Conservation (phyloP, 2,113 vertebrate species). For the Psephotus haematonotus region DNA sequence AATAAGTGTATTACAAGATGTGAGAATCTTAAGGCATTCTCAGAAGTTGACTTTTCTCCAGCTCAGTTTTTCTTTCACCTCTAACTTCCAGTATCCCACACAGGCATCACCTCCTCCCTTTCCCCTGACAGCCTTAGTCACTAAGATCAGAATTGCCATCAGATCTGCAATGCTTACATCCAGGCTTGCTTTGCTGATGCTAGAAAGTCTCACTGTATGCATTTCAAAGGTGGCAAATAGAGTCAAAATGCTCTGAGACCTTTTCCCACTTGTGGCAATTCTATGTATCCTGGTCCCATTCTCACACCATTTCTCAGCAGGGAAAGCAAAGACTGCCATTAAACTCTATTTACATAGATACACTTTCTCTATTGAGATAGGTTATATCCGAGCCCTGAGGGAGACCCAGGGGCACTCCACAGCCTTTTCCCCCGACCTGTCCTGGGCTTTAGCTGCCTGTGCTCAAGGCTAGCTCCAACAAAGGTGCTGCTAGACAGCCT, state of each 20-base stretch:
- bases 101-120: not conserved
- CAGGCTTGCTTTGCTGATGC: not conserved
- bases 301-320: not conserved
- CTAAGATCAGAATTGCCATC: not conserved
- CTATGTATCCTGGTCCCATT: not conserved
- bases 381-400: not conserved
- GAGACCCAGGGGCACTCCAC: not conserved
- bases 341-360: not conserved
- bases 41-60: not conserved
- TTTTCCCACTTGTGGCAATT: not conserved
- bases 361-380: not conserved
- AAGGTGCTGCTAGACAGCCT: accelerated
- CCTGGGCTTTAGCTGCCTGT: not conserved
- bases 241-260: not conserved
- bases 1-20: not conserved
- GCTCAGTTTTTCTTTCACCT: not conserved
- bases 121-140: not conserved
- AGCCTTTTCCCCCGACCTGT: accelerated
- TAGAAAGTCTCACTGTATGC: not conserved
- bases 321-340: not conserved
- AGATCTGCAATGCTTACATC: not conserved
- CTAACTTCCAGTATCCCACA: not conserved
- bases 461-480: not conserved
- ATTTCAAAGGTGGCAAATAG: not conserved
- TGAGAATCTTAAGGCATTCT: not conserved